Evolutionary conservation across 2,797 vertebrate genomes (phyloP).

Genomic region (Aphelocoma californica): DNA sequence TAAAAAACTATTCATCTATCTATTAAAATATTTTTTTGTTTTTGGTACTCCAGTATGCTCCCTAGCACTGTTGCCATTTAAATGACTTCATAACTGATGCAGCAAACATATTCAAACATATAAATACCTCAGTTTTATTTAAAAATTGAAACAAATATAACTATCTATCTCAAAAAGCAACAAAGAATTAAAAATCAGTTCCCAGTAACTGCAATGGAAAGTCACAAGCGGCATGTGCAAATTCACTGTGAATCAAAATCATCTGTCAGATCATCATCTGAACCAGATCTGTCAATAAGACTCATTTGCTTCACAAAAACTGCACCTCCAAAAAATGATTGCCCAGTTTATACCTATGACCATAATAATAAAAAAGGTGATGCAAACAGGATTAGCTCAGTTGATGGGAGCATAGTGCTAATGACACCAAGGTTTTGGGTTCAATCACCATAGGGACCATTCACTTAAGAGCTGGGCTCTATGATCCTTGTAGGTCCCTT

Average conservation of each 20-base stretch:
- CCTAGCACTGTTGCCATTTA: background rate
- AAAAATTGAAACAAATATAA: conserved; percentile 50
- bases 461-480: background rate
- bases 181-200: background rate
- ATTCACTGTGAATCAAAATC: background rate
- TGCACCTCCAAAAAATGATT: background rate
- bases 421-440: background rate
- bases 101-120: conserved; percentile 18
- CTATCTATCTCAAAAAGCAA: background rate
- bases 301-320: background rate
- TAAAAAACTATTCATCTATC: conserved; percentile 17
- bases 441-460: background rate
- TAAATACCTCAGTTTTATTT: conserved; percentile 3
- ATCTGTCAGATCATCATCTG: background rate
- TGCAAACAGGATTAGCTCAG: background rate
- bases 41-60: conserved; percentile 2
- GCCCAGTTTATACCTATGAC: background rate
- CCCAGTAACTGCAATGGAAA: background rate
- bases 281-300: background rate
- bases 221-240: background rate
- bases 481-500: background rate
- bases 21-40: conserved; percentile 45
- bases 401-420: background rate
- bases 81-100: conserved; percentile 2
- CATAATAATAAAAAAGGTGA: background rate